Percentiles rank a stretch among this genome's conserved stretches.
These are phyloP conservation scores for Cyprinodon variegatus DNA, from an alignment of 2,113 vertebrate species.

Conservation along the genomic window DNA sequence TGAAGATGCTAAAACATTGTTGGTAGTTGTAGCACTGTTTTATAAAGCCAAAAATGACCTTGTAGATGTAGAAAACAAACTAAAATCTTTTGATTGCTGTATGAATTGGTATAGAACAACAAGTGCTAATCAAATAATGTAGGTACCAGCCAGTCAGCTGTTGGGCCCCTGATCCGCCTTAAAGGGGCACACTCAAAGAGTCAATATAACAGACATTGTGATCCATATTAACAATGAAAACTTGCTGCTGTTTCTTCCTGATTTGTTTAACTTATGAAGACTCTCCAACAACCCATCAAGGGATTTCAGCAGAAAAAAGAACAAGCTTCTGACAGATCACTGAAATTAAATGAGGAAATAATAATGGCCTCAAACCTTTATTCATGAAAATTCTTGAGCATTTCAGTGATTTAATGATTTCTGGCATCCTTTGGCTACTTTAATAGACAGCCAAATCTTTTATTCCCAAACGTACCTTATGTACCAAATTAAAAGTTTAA, in stretches of 20 bases:
- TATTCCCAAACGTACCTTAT: not conserved
- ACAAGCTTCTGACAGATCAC: not conserved
- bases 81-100: too few relatives aligned
- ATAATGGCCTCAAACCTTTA: conserved; percentile 36
- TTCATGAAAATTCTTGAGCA: conserved; percentile 22
- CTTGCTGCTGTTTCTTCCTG: not conserved
- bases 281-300: not conserved
- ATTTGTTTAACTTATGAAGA: not conserved
- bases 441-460: not conserved
- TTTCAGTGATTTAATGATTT: conserved; percentile 10
- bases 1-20: too few relatives aligned
- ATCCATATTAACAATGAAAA: not conserved
- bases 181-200: not conserved
- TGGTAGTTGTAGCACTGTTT: too few relatives aligned
- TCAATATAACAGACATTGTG: not conserved
- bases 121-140: not conserved
- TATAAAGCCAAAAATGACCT: too few relatives aligned
- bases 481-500: not conserved
- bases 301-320: not conserved
- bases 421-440: not conserved
- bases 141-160: not conserved
- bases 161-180: not conserved
- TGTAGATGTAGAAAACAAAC: too few relatives aligned
- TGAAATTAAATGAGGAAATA: conserved; percentile 42
- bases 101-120: not conserved